Conservation (phyloP, 2,888 invertebrate genomes). For the Lycia hirtaria region DNA sequence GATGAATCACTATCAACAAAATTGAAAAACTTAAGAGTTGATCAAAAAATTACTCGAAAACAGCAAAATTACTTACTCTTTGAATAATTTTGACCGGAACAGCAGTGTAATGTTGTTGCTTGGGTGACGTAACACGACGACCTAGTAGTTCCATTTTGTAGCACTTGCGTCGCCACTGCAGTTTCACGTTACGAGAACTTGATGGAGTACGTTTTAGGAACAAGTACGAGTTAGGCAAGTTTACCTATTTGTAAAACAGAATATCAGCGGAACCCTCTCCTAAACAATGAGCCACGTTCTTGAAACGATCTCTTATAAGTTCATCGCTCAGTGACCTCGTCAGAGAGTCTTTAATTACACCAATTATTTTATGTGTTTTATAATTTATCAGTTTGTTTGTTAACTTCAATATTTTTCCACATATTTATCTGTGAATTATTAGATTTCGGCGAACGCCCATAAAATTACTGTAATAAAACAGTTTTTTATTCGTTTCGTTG, state of each 20-base stretch:
- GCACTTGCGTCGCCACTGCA: no score
- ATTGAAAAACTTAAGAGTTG: no score
- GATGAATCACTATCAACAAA: no score
- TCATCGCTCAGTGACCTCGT: conserved; percentile 48
- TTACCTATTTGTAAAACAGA: neutral
- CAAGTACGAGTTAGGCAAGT: no score
- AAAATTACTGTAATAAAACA: conserved; percentile 58
- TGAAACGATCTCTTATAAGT: conserved; percentile 25
- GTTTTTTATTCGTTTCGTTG: conserved; percentile 59
- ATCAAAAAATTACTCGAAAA: no score
- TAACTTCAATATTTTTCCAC: conserved; percentile 28
- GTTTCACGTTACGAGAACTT: no score
- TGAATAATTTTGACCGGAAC: no score
- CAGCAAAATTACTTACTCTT: no score
- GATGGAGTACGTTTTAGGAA: no score
- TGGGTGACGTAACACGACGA: no score
- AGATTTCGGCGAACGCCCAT: conserved; percentile 43
- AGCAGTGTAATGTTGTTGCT: no score
- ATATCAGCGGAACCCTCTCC: neutral
- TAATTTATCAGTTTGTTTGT: conserved; percentile 30
- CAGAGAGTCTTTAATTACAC: conserved; percentile 36
- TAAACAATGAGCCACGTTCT: neutral
- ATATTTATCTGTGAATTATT: conserved; percentile 41
- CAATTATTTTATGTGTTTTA: conserved; percentile 25
- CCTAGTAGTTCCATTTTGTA: no score